phyloP scores from a whole-genome alignment of 2,888 invertebrate genomes.

The Patella ulyssiponensis region DNA sequence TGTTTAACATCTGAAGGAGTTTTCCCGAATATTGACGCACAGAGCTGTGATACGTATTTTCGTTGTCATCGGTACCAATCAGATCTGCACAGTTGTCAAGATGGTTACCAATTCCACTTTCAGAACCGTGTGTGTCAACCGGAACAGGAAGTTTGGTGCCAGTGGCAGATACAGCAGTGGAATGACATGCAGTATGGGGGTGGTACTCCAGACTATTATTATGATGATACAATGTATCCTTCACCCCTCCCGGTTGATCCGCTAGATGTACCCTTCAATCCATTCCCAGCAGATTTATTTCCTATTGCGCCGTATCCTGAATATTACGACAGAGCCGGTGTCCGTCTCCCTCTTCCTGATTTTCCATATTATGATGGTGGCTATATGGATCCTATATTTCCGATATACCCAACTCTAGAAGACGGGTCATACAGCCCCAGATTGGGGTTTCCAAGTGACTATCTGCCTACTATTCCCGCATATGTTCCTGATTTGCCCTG shows the following conservation, averaged over 20 bases:
- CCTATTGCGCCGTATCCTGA: no score
- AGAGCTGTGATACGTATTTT: neutral
- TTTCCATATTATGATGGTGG: no score
- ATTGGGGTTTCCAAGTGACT: no score
- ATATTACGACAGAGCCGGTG: no score
- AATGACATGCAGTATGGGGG: neutral
- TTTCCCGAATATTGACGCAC: neutral
- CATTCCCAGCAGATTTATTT: no score
- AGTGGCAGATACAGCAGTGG: neutral
- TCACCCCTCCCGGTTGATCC: neutral
- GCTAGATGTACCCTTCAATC: neutral
- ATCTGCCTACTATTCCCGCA: no score
- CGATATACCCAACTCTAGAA: no score
- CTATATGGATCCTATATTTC: no score
- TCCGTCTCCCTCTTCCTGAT: no score
- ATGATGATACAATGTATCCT: neutral
- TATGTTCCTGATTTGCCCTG: no score
- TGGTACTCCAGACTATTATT: neutral
- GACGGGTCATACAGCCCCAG: no score
- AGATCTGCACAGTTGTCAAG: neutral
- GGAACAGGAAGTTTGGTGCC: neutral
- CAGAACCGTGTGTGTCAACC: neutral
- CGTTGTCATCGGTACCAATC: neutral
- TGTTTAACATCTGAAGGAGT: neutral
- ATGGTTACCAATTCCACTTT: conserved; percentile 4